These are phyloP conservation scores for Cotesia chilonis DNA, from an alignment of 1,140 invertebrate genomes.

Conservation along the genomic window DNA sequence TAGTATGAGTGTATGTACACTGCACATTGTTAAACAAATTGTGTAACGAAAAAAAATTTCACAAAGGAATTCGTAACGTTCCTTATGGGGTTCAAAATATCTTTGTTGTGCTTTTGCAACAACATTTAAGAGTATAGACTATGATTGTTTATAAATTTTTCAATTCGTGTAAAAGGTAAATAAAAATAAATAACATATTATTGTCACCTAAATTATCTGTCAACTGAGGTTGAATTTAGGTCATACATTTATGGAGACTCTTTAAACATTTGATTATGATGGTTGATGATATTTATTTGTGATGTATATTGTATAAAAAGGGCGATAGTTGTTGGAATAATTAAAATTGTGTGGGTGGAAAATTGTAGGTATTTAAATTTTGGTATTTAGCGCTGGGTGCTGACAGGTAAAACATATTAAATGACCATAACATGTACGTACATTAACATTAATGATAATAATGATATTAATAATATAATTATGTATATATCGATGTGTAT, in stretches of 20 bases:
- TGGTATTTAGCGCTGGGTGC: too few relatives aligned
- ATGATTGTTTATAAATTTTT: slow-evolving; percentile 5
- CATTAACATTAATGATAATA: slow-evolving; percentile 59
- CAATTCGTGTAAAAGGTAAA: background rate
- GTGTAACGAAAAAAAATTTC: background rate
- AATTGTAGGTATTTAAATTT: slow-evolving; percentile 24
- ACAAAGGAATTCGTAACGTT: slow-evolving; percentile 19
- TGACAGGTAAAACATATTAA: slow-evolving; percentile 41
- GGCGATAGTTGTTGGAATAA: background rate
- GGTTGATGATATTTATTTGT: background rate
- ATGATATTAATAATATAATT: slow-evolving; percentile 35
- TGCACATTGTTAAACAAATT: background rate
- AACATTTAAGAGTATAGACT: background rate
- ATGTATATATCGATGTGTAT: slow-evolving; percentile 22
- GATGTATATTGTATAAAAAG: background rate
- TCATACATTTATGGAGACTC: background rate
- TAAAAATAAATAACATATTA: background rate
- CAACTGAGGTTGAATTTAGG: slow-evolving; percentile 5
- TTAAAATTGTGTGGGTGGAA: slow-evolving; percentile 13
- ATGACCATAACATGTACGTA: slow-evolving; percentile 60
- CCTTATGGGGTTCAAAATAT: background rate
- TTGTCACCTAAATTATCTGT: background rate
- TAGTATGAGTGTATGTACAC: background rate
- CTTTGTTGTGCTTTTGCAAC: slow-evolving; percentile 12
- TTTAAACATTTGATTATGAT: background rate